Evolutionary conservation across 2,888 invertebrate species (phyloP).

Genomic region (Cephus pygmeus): DNA sequence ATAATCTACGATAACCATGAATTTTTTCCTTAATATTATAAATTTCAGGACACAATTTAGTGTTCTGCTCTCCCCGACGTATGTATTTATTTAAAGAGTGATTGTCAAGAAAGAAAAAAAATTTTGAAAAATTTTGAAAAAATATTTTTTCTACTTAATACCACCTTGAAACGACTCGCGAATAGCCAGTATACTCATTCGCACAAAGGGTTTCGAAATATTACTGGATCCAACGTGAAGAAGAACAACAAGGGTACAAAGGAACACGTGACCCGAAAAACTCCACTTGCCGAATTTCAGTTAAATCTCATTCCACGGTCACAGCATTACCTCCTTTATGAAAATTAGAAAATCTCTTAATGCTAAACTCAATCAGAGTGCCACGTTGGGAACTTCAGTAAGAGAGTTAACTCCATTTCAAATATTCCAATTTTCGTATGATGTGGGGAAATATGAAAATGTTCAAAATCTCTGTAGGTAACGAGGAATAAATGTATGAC

Average conservation of each 20-base stretch:
- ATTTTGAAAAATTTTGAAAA: background rate
- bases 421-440: background rate
- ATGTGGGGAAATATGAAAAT: background rate
- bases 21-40: no score
- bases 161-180: conserved; percentile 28
- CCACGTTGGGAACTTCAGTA: background rate
- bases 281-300: background rate
- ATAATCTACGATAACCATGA: no score
- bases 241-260: conserved; percentile 24
- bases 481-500: background rate
- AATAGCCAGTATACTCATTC: conserved; percentile 44
- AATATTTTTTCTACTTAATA: conserved; percentile 14
- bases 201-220: conserved; percentile 36
- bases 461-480: background rate
- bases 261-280: conserved; percentile 11
- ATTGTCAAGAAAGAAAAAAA: background rate
- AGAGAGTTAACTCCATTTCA: background rate
- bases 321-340: background rate
- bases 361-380: background rate
- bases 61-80: no score
- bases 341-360: background rate
- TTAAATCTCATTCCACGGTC: background rate
- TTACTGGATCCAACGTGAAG: conserved; percentile 33
- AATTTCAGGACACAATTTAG: no score
- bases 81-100: background rate